phyloP scores from a whole-genome alignment of 2,888 invertebrate species.

The Hecatera dysodea region DNA sequence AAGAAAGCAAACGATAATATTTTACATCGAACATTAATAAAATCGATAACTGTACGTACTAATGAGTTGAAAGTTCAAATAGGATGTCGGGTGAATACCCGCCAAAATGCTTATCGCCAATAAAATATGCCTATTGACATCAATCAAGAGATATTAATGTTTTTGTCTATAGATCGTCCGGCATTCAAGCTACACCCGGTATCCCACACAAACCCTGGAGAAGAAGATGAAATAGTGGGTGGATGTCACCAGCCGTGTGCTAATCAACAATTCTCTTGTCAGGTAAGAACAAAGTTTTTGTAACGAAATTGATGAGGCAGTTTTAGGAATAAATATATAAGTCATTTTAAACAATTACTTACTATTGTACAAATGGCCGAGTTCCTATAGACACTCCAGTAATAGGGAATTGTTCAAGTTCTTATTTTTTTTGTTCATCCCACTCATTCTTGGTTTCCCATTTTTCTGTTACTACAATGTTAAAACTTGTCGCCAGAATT shows the following conservation, averaged over 20 bases:
- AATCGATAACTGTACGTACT: not conserved
- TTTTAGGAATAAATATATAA: not conserved
- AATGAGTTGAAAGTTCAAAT: not conserved
- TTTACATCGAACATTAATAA: not conserved
- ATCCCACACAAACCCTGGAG: constrained; percentile 76
- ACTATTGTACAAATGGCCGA: not conserved
- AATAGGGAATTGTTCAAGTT: not conserved
- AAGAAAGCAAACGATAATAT: not conserved
- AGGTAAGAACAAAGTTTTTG: constrained; percentile 70
- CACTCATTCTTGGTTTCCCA: not conserved
- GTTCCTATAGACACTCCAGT: not conserved
- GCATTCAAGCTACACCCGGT: constrained; percentile 64
- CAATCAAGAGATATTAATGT: no score
- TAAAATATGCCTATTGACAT: not conserved
- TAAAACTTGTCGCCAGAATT: no score
- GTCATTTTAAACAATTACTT: not conserved
- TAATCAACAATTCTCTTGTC: constrained; percentile 83
- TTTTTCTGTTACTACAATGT: no score
- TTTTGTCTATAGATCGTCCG: constrained; percentile 71
- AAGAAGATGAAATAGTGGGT: constrained; percentile 80
- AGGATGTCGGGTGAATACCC: not conserved
- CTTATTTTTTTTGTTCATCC: not conserved
- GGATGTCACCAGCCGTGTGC: constrained; percentile 81
- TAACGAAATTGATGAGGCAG: not conserved
- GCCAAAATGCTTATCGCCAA: not conserved